phyloP scores from a whole-genome alignment of 2,888 invertebrate species.

The Amiota minor region DNA sequence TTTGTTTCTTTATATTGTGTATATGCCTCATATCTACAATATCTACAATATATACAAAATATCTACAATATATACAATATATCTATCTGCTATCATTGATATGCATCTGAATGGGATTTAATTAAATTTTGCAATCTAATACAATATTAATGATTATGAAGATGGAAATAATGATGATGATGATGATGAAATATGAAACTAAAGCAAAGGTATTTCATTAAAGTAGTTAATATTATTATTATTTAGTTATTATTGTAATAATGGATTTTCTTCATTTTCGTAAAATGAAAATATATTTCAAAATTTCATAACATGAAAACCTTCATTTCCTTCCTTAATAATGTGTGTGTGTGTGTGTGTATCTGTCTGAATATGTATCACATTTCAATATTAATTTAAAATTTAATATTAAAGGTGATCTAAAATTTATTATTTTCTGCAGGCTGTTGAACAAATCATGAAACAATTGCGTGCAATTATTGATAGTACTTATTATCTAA shows the following conservation, averaged over 20 bases:
- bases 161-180: too few species aligned
- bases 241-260: background rate
- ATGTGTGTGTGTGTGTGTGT: too few species aligned
- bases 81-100: too few species aligned
- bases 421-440: conserved; percentile 38
- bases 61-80: too few species aligned
- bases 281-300: background rate
- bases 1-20: too few species aligned
- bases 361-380: too few species aligned
- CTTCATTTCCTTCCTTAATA: too few species aligned
- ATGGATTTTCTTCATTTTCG: background rate
- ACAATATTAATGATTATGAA: too few species aligned
- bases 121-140: background rate
- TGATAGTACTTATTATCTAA: conserved; percentile 82
- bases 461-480: conserved; percentile 80
- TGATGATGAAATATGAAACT: background rate
- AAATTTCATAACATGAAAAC: background rate
- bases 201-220: background rate
- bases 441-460: conserved; percentile 84
- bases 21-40: too few species aligned
- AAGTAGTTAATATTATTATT: background rate
- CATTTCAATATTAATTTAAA: too few species aligned
- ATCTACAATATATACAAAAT: too few species aligned
- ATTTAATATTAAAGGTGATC: background rate
- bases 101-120: background rate